Base-by-base conservation (phyloP, 2,888 invertebrate genomes). In the Drosophila eohydei region DNA sequence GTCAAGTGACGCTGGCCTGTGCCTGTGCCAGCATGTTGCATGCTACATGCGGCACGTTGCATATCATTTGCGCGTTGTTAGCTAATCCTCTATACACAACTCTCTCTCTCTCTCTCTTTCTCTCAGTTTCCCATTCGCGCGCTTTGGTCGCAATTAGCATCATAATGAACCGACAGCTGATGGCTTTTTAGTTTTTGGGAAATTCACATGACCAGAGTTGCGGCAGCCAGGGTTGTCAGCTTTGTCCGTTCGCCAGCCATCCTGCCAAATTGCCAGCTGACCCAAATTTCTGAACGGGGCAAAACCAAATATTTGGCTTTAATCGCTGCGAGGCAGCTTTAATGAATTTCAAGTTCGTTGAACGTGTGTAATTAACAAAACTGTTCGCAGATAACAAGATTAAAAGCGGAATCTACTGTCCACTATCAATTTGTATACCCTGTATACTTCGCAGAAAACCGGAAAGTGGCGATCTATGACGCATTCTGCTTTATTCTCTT, bases 101-200 rank as follows among this genome's bases (percentile, higher is more conserved):
- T 6, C 41, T 34, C 26, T 16, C 14, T 16, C 7, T 30, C 34
- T 14, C 6, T 41, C 28, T 50, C 41, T 0, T 2, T 8, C 4
- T 26, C 14, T 11, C 26, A 16, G 16, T 8, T 9, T 30, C 12
- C 11, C 32, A 12, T 28, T 11, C 7, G 11, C 55, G 5, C 32
- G 41, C 30, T 16, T 43, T 28, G 46, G 43, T 67, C n/a, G 81
- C 80, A 85, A 85, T 88, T 84, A 84, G 72, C 83, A 63, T 68
- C 70, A 55, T 82, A 82, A 88, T 88, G 77, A 73, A 73, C 51
- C 67, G 85, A 74, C 84, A 84, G 88, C 83, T 84, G 89, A 84
- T 70, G 48, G 70, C 69, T 40, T 73, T 58, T 56, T 65, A 61
- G 57, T 65, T 86, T 81, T 71, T 57, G 81, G 88, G 66, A 72